Conservation (phyloP, 2,797 vertebrate genomes). For the Peromyscus attwateri region DNA sequence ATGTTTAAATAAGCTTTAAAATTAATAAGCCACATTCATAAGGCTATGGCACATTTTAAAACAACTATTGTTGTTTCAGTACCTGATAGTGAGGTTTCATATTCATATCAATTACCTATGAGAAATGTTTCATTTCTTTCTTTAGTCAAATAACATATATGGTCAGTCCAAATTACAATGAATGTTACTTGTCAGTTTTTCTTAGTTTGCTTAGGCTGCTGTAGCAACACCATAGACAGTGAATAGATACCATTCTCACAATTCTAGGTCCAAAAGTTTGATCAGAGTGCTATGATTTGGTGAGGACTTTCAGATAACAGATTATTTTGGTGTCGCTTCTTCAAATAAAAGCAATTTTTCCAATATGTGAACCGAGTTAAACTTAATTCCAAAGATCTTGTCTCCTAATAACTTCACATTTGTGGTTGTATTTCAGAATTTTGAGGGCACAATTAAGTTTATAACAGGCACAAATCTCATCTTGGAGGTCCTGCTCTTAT, state of each 20-base stretch:
- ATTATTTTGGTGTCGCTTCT: not conserved
- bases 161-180: constrained; percentile 5
- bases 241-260: not conserved
- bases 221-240: not conserved
- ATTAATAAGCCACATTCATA: not conserved
- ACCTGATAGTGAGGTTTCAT: constrained; percentile 33
- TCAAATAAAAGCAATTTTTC: not conserved
- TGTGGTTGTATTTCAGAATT: not conserved
- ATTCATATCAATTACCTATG: constrained; percentile 49
- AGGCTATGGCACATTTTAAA: constrained; percentile 17
- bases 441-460: not conserved
- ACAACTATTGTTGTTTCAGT: constrained; percentile 25
- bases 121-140: constrained; percentile 60
- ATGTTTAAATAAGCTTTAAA: constrained; percentile 38
- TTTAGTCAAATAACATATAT: constrained; percentile 50
- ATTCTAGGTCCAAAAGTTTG: not conserved
- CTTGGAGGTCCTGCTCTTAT: not conserved
- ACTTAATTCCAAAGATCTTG: not conserved
- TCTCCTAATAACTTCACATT: not conserved
- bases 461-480: not conserved
- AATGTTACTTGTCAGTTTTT: constrained; percentile 54
- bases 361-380: not conserved
- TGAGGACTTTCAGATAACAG: not conserved
- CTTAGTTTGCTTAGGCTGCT: not conserved
- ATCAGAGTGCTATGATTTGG: not conserved